These are phyloP conservation scores for Pristionchus entomophagus DNA, from an alignment of 2,888 invertebrate genomes.

Conservation along the genomic window DNA sequence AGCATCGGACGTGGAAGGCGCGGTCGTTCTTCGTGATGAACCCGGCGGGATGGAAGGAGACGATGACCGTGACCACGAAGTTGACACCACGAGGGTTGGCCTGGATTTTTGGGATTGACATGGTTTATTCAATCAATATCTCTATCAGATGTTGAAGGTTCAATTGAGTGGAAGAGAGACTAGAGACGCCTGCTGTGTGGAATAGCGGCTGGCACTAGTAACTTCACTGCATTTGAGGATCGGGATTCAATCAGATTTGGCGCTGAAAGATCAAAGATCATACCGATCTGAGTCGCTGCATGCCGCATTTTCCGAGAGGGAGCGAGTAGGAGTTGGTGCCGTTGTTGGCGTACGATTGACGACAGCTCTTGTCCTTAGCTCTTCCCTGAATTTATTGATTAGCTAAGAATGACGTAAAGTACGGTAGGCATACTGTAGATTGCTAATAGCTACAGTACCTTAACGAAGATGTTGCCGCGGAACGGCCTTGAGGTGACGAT, in stretches of 20 bases:
- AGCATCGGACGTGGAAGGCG: slow-evolving; percentile 74
- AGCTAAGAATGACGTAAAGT: no score
- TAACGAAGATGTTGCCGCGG: slow-evolving; percentile 74
- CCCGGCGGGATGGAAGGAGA: slow-evolving; percentile 74
- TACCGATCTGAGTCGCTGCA: slow-evolving; percentile 74
- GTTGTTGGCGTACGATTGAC: slow-evolving; percentile 70
- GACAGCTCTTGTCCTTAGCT: slow-evolving; percentile 73
- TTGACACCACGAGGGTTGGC: slow-evolving; percentile 74
- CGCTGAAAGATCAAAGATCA: not conserved
- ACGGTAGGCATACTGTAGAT: not conserved
- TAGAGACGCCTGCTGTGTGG: no score
- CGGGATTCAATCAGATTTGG: not conserved
- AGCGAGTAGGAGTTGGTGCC: slow-evolving; percentile 72
- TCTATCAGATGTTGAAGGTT: no score
- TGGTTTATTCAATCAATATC: no score
- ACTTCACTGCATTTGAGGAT: no score
- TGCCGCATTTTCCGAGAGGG: slow-evolving; percentile 75
- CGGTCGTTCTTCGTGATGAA: slow-evolving; percentile 75
- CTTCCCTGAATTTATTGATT: slow-evolving; percentile 58
- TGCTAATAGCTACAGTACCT: slow-evolving; percentile 47
- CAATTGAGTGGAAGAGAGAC: no score
- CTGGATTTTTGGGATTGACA: slow-evolving; percentile 58
- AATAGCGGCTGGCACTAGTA: not conserved
- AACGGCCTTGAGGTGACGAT: slow-evolving; percentile 73
- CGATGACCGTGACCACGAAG: slow-evolving; percentile 74